phyloP scores from a whole-genome alignment of 2,888 invertebrate species.

The Venusia cambrica region DNA sequence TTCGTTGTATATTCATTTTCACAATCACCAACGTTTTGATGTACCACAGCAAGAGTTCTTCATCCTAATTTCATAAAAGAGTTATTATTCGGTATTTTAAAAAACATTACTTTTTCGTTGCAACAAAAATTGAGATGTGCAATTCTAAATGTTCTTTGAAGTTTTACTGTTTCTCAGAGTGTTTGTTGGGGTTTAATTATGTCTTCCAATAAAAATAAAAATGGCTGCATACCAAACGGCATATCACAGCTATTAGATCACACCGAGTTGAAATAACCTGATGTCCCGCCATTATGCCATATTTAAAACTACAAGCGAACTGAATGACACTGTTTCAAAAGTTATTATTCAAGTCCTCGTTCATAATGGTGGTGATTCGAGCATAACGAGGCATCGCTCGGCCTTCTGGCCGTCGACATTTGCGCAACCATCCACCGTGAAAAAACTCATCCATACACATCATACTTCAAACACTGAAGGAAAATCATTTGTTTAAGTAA shows the following conservation, averaged over 20 bases:
- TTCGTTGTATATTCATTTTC: neutral
- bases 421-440: conserved; percentile 46
- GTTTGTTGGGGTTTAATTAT: too few relatives aligned
- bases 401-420: conserved; percentile 42
- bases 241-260: too few relatives aligned
- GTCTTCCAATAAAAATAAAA: too few relatives aligned
- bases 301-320: neutral
- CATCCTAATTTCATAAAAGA: too few relatives aligned
- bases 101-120: too few relatives aligned
- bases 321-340: conserved; percentile 24
- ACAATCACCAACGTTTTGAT: too few relatives aligned
- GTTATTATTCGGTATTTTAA: too few relatives aligned
- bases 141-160: too few relatives aligned
- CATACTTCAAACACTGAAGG: conserved; percentile 40
- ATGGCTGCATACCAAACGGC: too few relatives aligned
- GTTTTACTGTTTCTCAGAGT: neutral
- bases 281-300: neutral
- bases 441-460: conserved; percentile 47
- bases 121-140: too few relatives aligned
- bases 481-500: conserved; percentile 37
- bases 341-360: conserved; percentile 24
- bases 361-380: conserved; percentile 39
- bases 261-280: too few relatives aligned
- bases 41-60: too few relatives aligned
- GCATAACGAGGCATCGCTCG: conserved; percentile 36